These are phyloP conservation scores for Geopemphigus sp. DNA, from an alignment of 1,140 invertebrate genomes.

Conservation along the genomic window DNA sequence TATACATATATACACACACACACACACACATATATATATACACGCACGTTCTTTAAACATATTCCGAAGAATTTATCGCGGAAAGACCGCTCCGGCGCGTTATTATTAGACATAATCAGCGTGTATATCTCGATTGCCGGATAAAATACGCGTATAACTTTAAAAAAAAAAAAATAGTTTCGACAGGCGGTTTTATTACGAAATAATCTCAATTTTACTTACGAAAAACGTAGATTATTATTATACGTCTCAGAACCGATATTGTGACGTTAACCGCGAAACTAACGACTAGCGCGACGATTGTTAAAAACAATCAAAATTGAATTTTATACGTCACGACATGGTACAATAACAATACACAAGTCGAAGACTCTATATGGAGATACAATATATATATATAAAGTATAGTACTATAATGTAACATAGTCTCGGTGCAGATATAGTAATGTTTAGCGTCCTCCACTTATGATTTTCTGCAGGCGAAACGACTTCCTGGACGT, in stretches of 20 bases:
- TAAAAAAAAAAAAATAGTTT: background rate
- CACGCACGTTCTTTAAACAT: background rate
- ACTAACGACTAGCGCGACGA: too few species aligned
- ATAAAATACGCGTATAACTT: background rate
- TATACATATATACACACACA: too few species aligned
- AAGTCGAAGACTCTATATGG: background rate
- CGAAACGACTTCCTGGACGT: conserved; percentile 29
- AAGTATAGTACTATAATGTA: too few species aligned
- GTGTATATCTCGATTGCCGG: too few species aligned
- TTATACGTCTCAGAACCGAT: too few species aligned
- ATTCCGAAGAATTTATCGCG: background rate
- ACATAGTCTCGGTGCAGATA: background rate
- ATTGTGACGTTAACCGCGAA: too few species aligned
- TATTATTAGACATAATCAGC: too few species aligned
- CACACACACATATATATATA: too few species aligned
- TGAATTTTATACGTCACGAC: too few species aligned
- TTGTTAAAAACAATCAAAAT: background rate
- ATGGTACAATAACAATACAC: background rate
- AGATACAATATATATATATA: background rate
- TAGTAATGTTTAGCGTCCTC: background rate
- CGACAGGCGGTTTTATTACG: too few species aligned
- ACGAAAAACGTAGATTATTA: background rate
- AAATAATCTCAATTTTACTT: background rate
- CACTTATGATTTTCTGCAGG: conserved; percentile 20
- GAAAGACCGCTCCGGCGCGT: background rate